Percentiles rank a stretch among this genome's conserved stretches.
Evolutionary conservation across 2,888 invertebrate genomes (phyloP).

Genomic region (Calameuta pallipes): DNA sequence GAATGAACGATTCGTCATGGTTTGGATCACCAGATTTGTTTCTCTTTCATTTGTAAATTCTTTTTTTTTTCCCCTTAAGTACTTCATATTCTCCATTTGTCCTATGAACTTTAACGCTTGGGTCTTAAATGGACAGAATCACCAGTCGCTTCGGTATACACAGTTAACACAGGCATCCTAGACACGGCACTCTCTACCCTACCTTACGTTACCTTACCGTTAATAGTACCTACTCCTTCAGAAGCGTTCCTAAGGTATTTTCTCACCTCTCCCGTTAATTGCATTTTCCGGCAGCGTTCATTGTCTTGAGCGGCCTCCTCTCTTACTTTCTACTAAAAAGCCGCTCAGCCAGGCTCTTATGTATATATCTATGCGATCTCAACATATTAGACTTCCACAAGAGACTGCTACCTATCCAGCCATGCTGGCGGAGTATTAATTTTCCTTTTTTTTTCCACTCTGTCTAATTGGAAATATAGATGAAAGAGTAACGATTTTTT

Average conservation of each 20-base stretch:
- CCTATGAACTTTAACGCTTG: background rate
- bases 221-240: background rate
- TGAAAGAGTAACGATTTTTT: background rate
- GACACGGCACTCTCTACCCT: background rate
- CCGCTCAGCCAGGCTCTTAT: conserved; percentile 8
- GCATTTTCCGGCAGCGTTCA: conserved; percentile 7
- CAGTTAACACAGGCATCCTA: background rate
- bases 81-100: background rate
- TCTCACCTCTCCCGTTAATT: conserved; percentile 6
- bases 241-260: conserved; percentile 6
- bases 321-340: conserved; percentile 13
- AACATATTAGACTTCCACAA: background rate
- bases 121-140: background rate
- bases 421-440: background rate
- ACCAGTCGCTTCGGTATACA: background rate
- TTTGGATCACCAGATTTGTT: background rate
- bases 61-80: background rate
- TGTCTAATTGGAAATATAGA: background rate
- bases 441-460: background rate
- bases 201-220: background rate
- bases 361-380: background rate
- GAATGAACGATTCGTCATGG: background rate
- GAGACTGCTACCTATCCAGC: background rate
- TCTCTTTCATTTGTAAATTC: background rate
- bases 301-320: conserved; percentile 10